A percentile compares a stretch with the other conserved stretches of the same genome.
Conservation (phyloP, 2,113 vertebrate genomes). For the Hypocryptadius cinnamomeus region DNA sequence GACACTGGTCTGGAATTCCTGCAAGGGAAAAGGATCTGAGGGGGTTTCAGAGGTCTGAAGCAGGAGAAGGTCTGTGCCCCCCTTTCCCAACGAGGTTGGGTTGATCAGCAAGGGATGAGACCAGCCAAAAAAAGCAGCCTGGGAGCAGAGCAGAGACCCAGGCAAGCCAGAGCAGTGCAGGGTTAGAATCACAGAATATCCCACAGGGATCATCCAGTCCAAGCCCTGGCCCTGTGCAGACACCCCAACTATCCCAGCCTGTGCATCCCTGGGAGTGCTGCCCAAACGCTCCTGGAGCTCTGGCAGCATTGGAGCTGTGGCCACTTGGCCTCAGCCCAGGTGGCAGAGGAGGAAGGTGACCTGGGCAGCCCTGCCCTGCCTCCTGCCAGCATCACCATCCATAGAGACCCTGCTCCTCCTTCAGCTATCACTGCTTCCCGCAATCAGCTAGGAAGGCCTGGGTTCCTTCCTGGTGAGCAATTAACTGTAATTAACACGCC, state of each 20-base stretch:
- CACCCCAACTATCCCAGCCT: no score
- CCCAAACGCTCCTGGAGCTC: rapidly evolving
- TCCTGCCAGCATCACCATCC: neutral
- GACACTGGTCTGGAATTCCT: neutral
- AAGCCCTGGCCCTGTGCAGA: neutral
- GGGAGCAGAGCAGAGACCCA: neutral
- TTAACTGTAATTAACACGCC: slow-evolving; percentile 8
- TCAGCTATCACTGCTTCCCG: neutral
- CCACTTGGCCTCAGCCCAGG: neutral
- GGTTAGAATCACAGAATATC: neutral
- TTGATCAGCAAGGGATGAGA: neutral
- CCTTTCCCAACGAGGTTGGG: rapidly evolving
- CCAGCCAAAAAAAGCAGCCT: neutral
- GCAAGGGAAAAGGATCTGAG: neutral
- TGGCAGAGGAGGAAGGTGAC: neutral
- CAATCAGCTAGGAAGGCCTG: neutral
- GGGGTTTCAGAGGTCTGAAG: neutral
- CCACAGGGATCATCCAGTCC: neutral
- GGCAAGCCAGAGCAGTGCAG: neutral
- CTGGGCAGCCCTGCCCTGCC: neutral
- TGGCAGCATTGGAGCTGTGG: neutral
- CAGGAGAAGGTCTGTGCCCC: neutral
- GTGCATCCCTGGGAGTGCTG: rapidly evolving
- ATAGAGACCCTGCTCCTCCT: neutral
- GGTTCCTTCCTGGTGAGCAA: neutral